These are phyloP conservation scores for Coturnix japonica DNA, from an alignment of 2,113 vertebrate genomes.

Conservation along the genomic window DNA sequence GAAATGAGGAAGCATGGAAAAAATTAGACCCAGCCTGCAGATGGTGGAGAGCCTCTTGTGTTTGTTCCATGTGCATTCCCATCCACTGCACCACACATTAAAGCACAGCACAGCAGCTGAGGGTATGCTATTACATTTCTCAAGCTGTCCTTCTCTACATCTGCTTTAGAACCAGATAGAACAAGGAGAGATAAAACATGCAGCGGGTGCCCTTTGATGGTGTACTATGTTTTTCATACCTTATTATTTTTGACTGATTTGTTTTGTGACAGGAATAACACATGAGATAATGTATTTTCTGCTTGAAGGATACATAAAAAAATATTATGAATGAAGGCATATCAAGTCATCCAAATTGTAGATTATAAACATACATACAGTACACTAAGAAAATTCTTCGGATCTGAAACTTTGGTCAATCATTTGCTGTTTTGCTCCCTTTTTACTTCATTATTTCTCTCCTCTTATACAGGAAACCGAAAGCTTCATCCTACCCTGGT, in stretches of 20 bases:
- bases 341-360: neutral
- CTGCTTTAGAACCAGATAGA: neutral
- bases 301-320: neutral
- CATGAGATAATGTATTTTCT: neutral
- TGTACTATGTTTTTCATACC: neutral
- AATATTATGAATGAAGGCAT: neutral
- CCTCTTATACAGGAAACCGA: neutral
- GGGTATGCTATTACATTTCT: neutral
- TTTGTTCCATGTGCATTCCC: conserved; percentile 1
- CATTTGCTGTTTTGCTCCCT: neutral
- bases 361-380: neutral
- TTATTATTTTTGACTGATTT: neutral
- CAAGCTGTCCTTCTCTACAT: neutral
- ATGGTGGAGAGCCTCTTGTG: neutral
- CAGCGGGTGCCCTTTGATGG: neutral
- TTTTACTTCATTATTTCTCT: neutral
- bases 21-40: neutral
- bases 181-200: neutral
- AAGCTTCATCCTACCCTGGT: neutral
- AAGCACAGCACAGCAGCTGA: neutral
- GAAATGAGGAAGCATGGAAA: conserved; percentile 14
- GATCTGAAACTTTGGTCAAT: neutral
- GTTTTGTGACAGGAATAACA: neutral
- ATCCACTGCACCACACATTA: neutral
- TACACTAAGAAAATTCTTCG: neutral